Evolutionary conservation across 1,140 invertebrate genomes (phyloP).

Genomic region (Aphidius ervi): DNA sequence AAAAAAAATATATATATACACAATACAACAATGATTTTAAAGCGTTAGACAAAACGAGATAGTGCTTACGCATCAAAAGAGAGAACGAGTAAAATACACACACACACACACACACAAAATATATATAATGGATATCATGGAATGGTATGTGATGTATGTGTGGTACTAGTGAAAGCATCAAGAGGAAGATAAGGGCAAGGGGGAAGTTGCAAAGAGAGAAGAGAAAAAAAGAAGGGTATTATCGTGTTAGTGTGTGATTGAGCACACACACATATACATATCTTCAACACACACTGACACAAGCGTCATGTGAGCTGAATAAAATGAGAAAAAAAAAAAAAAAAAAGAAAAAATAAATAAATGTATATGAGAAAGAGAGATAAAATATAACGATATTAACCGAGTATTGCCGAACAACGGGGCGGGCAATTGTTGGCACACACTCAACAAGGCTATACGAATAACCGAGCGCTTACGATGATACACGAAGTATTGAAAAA

Average conservation of each 20-base stretch:
- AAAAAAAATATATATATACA: neutral
- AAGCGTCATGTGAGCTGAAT: no score
- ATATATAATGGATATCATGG: neutral
- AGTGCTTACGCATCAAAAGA: slow-evolving; percentile 15
- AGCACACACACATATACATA: slow-evolving; percentile 2
- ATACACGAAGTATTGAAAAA: slow-evolving; percentile 3
- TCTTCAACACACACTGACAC: neutral
- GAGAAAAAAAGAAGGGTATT: no score
- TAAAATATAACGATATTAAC: slow-evolving; percentile 10
- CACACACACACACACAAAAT: neutral
- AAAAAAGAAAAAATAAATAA: slow-evolving; percentile 6
- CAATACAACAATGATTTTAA: neutral
- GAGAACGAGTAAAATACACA: neutral
- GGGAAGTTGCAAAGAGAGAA: no score
- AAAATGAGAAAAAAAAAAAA: neutral
- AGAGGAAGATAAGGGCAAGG: no score
- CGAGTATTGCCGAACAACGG: slow-evolving; percentile 21
- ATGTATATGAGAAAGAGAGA: neutral
- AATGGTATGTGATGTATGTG: no score
- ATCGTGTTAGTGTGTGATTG: neutral
- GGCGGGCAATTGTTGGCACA: slow-evolving; percentile 12
- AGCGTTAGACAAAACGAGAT: neutral
- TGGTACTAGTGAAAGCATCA: no score
- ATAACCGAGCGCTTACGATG: slow-evolving; percentile 15
- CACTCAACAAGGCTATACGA: slow-evolving; percentile 1